Evolutionary conservation across 2,888 invertebrate species (phyloP), one percentile per base, ranked within the genome.

Genomic region (Uloborus plumipes): DNA sequence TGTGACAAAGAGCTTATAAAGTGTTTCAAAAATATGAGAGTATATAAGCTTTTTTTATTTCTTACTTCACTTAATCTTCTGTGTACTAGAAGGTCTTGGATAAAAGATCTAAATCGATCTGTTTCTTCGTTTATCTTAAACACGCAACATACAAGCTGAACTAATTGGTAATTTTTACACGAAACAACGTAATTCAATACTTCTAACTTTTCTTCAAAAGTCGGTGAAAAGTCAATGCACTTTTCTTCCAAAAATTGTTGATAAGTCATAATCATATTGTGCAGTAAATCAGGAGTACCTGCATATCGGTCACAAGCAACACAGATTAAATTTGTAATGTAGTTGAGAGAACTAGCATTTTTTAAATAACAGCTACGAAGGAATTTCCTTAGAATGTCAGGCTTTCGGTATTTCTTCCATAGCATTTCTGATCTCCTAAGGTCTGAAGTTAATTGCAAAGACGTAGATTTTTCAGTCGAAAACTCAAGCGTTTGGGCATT

Each of bases 61-160:
- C 64, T 47, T 70, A 81, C 80, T 51, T 81, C 64, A 55, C 58
- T 13, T n/a, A 74, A 65, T 18, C 65, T 70, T 13, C 70, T 53
- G 11, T 74, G 9, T n/a, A 26, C 22, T 0, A 80, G 11, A 59
- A 80, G 59, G 47, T 62, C 39, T 18, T 69, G 49, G 13, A 81
- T 31, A 15, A 65, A 50, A 18, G 55, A 31, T 47, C 70, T 74
- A 11, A 69, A 62, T 18, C 16, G 7, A 31, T 53, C 14, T 22
- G 14, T 26, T 20, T 49, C 11, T 51, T 70, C 64, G 1, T 58
- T 15, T 11, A 81, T 58, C 70, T 74, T 81, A 50, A 74, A 81
- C 16, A 58, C 51, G 14, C 31, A 55, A 51, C 80, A 81, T 1
- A 62, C 65, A 16, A 70, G 15, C 16, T 64, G 55, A 15, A 70